A percentile compares a stretch with the other conserved stretches of the same genome.
Conservation (phyloP, 2,888 invertebrate genomes). For the Acanthosepion esculentum region DNA sequence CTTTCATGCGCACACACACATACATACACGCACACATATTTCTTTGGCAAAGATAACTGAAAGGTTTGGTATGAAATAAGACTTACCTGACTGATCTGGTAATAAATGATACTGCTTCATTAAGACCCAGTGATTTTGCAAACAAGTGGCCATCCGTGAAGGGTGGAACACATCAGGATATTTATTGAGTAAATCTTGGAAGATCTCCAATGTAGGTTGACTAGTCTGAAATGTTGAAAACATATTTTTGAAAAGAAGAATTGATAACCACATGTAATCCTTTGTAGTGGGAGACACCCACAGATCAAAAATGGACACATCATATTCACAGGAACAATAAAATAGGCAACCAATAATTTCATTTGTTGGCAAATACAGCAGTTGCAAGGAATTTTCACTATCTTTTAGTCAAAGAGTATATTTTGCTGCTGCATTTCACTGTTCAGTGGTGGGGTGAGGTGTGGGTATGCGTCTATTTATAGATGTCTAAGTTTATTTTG, state of each 20-base stretch:
- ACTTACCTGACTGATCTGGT: slow-evolving; percentile 87
- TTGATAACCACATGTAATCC: neutral
- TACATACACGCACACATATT: too few species aligned
- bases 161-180: slow-evolving; percentile 91
- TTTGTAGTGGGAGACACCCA: too few species aligned
- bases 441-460: too few species aligned
- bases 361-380: neutral
- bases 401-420: too few species aligned
- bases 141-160: slow-evolving; percentile 87
- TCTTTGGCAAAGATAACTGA: too few species aligned
- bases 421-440: too few species aligned
- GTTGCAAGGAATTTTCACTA: too few species aligned
- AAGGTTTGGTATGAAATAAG: neutral
- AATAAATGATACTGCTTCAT: slow-evolving; percentile 93
- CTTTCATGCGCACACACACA: too few species aligned
- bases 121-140: slow-evolving; percentile 92
- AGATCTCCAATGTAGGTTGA: slow-evolving; percentile 81
- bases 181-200: slow-evolving; percentile 88
- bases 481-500: too few species aligned
- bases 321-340: neutral
- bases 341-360: neutral
- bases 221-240: slow-evolving; percentile 63
- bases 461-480: too few species aligned
- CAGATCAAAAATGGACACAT: too few species aligned
- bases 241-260: neutral